A percentile compares a stretch with the other conserved stretches of the same genome.
These are phyloP conservation scores for Dinocampus coccinellae DNA, from an alignment of 2,888 invertebrate genomes.

Conservation along the genomic window DNA sequence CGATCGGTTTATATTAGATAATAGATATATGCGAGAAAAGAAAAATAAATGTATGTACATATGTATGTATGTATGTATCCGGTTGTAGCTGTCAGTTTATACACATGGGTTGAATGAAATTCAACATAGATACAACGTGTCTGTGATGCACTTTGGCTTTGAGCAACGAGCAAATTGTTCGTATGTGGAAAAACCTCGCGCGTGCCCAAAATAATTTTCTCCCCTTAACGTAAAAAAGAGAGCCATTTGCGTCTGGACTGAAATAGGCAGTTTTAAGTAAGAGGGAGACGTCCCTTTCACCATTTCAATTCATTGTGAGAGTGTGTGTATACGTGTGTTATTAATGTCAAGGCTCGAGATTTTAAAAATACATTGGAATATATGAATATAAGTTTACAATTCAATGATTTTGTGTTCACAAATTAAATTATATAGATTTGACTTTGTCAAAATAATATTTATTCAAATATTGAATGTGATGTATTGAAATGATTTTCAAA, in stretches of 20 bases:
- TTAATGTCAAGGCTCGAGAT: constrained; percentile 44
- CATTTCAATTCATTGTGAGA: constrained; percentile 38
- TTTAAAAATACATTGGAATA: constrained; percentile 16
- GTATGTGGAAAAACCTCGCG: constrained; percentile 41
- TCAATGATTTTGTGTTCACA: too few relatives aligned
- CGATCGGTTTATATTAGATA: background rate
- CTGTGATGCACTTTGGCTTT: background rate
- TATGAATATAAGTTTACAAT: background rate
- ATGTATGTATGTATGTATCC: background rate
- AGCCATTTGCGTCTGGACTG: constrained; percentile 51
- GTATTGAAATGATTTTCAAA: too few relatives aligned
- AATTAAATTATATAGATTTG: too few relatives aligned
- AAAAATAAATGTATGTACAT: background rate
- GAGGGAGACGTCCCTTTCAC: constrained; percentile 23
- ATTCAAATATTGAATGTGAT: too few relatives aligned
- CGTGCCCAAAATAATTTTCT: constrained; percentile 58
- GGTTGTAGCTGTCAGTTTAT: constrained; percentile 21
- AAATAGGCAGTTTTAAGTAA: constrained; percentile 52
- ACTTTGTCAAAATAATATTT: too few relatives aligned
- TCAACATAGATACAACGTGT: constrained; percentile 4
- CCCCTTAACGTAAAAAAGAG: constrained; percentile 50
- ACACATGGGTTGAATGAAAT: constrained; percentile 16
- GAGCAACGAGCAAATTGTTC: constrained; percentile 2
- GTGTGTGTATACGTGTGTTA: constrained; percentile 15
- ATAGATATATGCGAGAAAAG: background rate